Percentiles rank a stretch among this genome's conserved stretches.
These are phyloP conservation scores for Alviniconcha strummeri DNA, from an alignment of 2,888 invertebrate genomes.

Conservation along the genomic window DNA sequence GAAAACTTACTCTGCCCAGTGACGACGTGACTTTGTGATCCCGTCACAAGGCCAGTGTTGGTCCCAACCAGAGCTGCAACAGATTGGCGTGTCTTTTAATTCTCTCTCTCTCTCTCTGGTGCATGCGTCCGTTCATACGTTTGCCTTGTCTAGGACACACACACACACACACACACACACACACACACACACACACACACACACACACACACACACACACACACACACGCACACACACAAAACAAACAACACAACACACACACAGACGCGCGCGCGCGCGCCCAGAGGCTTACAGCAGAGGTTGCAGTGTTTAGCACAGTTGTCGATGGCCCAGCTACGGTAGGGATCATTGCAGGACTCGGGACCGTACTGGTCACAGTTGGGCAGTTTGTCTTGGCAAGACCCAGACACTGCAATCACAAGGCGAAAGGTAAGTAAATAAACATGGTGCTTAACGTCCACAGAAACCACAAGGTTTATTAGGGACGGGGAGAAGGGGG, in stretches of 20 bases:
- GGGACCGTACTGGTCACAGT: slow-evolving; percentile 51
- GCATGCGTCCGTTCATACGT: too few relatives aligned
- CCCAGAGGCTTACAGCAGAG: slow-evolving; percentile 36
- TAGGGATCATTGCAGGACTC: slow-evolving; percentile 48
- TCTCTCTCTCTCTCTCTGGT: neutral
- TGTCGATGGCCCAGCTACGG: slow-evolving; percentile 46
- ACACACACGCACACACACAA: too few relatives aligned
- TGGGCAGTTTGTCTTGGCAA: slow-evolving; percentile 50
- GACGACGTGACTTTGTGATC: neutral
- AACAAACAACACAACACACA: neutral
- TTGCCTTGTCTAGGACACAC: too few relatives aligned
- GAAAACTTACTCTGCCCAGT: slow-evolving; percentile 30
- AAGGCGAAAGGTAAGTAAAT: too few relatives aligned
- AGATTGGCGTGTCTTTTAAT: neutral
- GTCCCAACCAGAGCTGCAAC: neutral
- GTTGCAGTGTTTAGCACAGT: slow-evolving; percentile 49
- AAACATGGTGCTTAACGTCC: too few relatives aligned
- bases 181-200: too few relatives aligned
- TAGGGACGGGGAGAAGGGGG: too few relatives aligned
- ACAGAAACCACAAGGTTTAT: too few relatives aligned
- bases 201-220: too few relatives aligned
- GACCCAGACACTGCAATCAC: slow-evolving; percentile 11
- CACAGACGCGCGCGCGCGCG: neutral
- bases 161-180: too few relatives aligned
- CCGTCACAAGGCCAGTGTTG: slow-evolving; percentile 5